phyloP scores from a whole-genome alignment of 2,113 vertebrate species.

The Ranitomeya variabilis region DNA sequence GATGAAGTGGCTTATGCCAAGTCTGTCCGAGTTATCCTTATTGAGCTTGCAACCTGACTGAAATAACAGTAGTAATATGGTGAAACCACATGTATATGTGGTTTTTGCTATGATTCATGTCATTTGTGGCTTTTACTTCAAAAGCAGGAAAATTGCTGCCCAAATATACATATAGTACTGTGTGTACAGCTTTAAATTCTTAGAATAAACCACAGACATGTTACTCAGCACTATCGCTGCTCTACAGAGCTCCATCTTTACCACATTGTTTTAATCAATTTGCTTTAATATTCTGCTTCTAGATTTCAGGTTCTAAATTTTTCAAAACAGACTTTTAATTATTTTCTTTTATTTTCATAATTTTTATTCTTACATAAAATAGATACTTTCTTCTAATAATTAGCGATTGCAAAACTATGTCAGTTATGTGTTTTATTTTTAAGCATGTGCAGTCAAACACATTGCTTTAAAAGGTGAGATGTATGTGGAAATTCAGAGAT shows the following conservation, averaged over 20 bases:
- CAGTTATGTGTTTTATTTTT: not conserved
- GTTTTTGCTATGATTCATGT: not conserved
- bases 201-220: not conserved
- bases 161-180: not conserved
- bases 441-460: no score
- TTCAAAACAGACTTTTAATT: no score
- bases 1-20: no score
- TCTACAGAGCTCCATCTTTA: not conserved
- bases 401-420: not conserved
- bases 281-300: no score
- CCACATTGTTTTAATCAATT: not conserved
- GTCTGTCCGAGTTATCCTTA: no score
- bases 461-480: no score
- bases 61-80: not conserved
- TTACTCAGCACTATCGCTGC: no score
- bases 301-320: no score
- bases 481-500: not conserved
- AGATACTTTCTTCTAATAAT: no score
- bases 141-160: not conserved
- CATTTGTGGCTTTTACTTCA: not conserved
- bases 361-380: no score
- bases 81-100: not conserved
- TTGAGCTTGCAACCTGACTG: not conserved
- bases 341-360: no score
- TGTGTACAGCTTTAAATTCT: not conserved